Conservation (phyloP, 2,797 vertebrate genomes). For the Dermochelys coriacea region DNA sequence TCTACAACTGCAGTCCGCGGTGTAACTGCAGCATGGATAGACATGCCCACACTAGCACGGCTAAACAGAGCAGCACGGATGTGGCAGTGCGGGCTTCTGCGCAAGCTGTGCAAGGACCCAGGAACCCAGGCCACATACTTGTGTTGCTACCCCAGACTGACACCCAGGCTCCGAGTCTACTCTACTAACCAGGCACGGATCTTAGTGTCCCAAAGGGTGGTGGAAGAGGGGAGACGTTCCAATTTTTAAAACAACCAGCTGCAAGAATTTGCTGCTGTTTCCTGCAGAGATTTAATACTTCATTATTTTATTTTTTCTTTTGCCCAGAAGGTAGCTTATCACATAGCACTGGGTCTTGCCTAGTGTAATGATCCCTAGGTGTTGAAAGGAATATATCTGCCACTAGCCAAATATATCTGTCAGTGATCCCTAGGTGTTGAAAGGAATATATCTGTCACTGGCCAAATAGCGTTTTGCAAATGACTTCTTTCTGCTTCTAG, state of each 20-base stretch:
- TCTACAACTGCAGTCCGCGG: not conserved
- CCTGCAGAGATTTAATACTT: conserved; percentile 26
- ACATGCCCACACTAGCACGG: not conserved
- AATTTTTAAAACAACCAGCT: not conserved
- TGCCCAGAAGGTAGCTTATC: conserved; percentile 40
- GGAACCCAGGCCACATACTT: not conserved
- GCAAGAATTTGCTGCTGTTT: not conserved
- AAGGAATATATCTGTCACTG: not conserved
- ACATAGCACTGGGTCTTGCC: conserved; percentile 7
- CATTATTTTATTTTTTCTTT: conserved; percentile 29
- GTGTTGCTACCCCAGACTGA: not conserved
- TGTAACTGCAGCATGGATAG: not conserved
- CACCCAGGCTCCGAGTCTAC: not conserved
- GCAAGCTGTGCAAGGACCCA: not conserved
- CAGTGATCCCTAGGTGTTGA: not conserved
- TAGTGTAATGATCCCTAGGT: conserved; percentile 13
- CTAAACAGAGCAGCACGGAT: not conserved
- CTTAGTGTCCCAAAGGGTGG: not conserved
- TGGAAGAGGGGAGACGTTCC: not conserved
- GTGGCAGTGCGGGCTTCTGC: not conserved
- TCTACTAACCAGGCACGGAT: not conserved
- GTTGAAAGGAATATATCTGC: not conserved
- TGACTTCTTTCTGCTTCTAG: conserved; percentile 28
- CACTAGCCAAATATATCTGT: not conserved
- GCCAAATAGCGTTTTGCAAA: conserved; percentile 25